phyloP scores from a whole-genome alignment of 2,888 invertebrate genomes.

The Zaprionus bogoriensis region DNA sequence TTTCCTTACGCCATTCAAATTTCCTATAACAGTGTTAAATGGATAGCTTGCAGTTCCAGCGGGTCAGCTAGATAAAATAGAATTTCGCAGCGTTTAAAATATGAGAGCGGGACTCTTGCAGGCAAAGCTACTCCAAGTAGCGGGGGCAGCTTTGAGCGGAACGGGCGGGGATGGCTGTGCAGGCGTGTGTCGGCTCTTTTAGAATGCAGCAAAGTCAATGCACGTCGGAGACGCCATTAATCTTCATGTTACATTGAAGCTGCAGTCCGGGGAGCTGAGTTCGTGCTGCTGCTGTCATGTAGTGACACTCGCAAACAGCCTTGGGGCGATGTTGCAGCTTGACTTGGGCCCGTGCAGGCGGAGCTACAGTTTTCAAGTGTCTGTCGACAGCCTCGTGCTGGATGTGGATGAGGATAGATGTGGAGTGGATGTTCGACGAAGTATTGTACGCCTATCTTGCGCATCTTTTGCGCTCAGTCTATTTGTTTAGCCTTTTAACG shows the following conservation, averaged over 20 bases:
- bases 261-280: constrained; percentile 11
- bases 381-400: constrained; percentile 12
- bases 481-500: constrained; percentile 53
- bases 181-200: neutral
- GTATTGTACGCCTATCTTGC: constrained; percentile 41
- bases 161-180: neutral
- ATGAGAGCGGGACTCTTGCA: constrained; percentile 11
- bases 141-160: no score
- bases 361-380: neutral
- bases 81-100: constrained; percentile 22
- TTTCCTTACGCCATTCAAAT: constrained; percentile 15
- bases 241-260: constrained; percentile 55
- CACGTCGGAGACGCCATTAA: constrained; percentile 61
- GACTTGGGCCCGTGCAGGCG: constrained; percentile 17
- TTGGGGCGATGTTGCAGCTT: constrained; percentile 44
- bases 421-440: constrained; percentile 21
- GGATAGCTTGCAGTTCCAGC: neutral
- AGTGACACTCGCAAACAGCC: constrained; percentile 65
- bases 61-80: constrained; percentile 6
- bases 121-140: no score
- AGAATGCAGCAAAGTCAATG: constrained; percentile 50
- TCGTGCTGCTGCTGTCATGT: constrained; percentile 36
- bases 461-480: constrained; percentile 44
- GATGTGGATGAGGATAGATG: constrained; percentile 3
- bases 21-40: constrained; percentile 30